These are phyloP conservation scores for Penaeus vannamei DNA, from an alignment of 1,140 invertebrate species.

Conservation along the genomic window DNA sequence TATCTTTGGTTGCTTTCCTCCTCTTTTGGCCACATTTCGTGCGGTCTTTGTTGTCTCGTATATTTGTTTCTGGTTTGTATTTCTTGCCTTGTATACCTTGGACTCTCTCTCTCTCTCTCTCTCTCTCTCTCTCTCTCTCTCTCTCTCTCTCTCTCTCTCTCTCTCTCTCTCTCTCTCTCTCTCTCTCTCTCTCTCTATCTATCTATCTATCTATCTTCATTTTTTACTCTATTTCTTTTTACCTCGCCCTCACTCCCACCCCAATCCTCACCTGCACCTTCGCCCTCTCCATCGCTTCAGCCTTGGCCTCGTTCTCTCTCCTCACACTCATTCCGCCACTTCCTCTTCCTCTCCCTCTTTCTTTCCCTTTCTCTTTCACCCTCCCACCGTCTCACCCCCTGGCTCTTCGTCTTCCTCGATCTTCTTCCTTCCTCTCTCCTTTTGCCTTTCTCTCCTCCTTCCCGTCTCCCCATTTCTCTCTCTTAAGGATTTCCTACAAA, in stretches of 20 bases:
- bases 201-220: too few species aligned
- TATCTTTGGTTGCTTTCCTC: too few species aligned
- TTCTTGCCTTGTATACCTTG: too few species aligned
- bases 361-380: not conserved
- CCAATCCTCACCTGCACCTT: not conserved
- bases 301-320: not conserved
- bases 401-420: not conserved
- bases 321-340: not conserved
- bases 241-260: not conserved
- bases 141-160: conserved; percentile 25
- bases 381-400: not conserved
- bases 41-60: too few species aligned
- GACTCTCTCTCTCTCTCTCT: conserved; percentile 25
- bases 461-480: conserved; percentile 26
- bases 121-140: conserved; percentile 25
- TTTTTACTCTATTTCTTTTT: not conserved
- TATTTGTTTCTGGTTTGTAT: too few species aligned
- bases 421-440: not conserved
- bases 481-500: not conserved
- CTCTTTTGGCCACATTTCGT: too few species aligned
- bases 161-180: not conserved
- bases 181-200: not conserved
- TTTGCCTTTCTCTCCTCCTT: not conserved
- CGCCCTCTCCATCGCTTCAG: not conserved
- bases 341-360: not conserved